These are phyloP conservation scores for Orthosia incerta DNA, from an alignment of 2,888 invertebrate species.

Conservation along the genomic window DNA sequence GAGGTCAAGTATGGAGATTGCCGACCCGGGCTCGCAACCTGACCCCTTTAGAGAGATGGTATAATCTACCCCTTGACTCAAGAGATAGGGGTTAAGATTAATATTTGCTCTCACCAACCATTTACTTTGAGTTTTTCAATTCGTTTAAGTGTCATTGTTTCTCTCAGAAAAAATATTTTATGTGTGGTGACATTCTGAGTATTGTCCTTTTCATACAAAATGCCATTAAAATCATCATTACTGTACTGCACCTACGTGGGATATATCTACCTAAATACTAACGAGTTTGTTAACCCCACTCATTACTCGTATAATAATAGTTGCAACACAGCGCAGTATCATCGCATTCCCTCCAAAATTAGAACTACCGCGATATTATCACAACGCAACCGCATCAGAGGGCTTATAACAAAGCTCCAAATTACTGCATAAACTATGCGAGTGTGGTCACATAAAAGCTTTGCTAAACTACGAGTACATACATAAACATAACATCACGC, in stretches of 20 bases:
- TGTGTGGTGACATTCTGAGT: not conserved
- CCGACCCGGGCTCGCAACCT: not conserved
- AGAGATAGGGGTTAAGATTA: not conserved
- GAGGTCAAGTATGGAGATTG: slow-evolving; percentile 40
- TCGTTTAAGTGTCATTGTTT: too few species aligned
- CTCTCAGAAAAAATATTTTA: too few species aligned
- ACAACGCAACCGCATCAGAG: slow-evolving; percentile 55
- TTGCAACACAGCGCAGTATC: not conserved
- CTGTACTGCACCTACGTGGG: too few species aligned
- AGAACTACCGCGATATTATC: slow-evolving; percentile 34
- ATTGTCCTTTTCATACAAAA: not conserved
- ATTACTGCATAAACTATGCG: slow-evolving; percentile 56
- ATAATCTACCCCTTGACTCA: slow-evolving; percentile 1
- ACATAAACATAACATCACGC: too few species aligned
- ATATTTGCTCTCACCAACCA: slow-evolving; percentile 24
- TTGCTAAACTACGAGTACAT: slow-evolving; percentile 23
- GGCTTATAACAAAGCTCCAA: slow-evolving; percentile 58
- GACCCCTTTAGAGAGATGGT: slow-evolving; percentile 17
- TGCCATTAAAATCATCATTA: not conserved
- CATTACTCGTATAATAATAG: slow-evolving; percentile 27
- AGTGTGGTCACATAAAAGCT: slow-evolving; percentile 25
- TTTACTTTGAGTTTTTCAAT: slow-evolving; percentile 7
- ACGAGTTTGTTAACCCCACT: slow-evolving; percentile 1
- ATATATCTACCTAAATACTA: not conserved
- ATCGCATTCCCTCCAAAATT: slow-evolving; percentile 24